phyloP scores from a whole-genome alignment of 2,113 vertebrate species.

The Siniperca chuatsi region DNA sequence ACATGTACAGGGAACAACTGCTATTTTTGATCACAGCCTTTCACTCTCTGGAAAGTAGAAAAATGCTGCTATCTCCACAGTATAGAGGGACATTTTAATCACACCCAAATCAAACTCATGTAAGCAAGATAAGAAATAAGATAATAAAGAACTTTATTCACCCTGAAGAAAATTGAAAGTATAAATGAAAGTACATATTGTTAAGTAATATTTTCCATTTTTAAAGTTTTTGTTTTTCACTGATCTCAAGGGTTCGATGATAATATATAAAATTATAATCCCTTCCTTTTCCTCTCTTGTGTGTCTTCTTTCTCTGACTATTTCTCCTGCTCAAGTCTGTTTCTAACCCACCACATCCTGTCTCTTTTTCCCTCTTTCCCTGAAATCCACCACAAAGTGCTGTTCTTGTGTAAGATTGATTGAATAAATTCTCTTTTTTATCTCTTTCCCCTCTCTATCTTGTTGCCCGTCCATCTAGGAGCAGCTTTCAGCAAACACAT shows the following conservation, averaged over 20 bases:
- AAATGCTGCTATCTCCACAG: conserved; percentile 8
- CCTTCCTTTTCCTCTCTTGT: neutral
- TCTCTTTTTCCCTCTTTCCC: conserved; percentile 37
- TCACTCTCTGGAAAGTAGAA: conserved; percentile 32
- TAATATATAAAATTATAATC: neutral
- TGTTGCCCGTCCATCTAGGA: conserved; percentile 24
- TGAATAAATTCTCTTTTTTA: conserved; percentile 39
- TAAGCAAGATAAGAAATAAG: neutral
- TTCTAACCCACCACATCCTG: conserved; percentile 60
- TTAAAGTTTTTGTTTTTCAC: neutral
- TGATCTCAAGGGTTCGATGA: neutral
- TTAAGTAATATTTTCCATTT: neutral
- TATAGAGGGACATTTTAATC: neutral
- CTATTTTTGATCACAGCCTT: conserved; percentile 66
- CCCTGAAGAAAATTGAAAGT: neutral
- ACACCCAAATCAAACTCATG: neutral
- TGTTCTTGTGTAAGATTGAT: conserved; percentile 50
- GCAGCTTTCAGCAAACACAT: conserved; percentile 59
- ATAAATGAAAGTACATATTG: neutral
- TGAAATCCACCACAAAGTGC: conserved; percentile 67
- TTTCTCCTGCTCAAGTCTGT: conserved; percentile 39
- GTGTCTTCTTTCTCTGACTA: conserved; percentile 7
- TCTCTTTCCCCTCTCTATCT: neutral
- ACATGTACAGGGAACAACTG: conserved; percentile 27
- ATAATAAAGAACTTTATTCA: neutral